phyloP scores from a whole-genome alignment of 2,888 invertebrate species.

The Bombylius major region DNA sequence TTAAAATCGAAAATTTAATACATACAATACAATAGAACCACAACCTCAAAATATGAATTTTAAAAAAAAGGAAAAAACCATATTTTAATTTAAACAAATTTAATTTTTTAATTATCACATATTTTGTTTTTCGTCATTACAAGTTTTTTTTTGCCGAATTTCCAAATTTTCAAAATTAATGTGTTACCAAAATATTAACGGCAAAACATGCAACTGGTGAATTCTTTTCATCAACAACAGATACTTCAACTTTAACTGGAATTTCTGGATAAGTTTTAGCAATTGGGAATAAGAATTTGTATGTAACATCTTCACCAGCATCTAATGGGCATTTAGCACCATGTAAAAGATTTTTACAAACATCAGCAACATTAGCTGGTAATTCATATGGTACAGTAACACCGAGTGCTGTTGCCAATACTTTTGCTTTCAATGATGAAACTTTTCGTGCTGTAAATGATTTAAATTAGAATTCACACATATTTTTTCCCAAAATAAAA shows the following conservation, averaged over 20 bases:
- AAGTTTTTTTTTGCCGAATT: too few relatives aligned
- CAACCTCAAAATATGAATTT: too few relatives aligned
- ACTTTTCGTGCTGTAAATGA: background rate
- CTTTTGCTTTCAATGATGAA: slow-evolving; percentile 18
- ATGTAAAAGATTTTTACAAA: slow-evolving; percentile 24
- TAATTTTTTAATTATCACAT: too few relatives aligned
- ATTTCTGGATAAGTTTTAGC: slow-evolving; percentile 28
- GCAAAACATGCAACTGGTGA: slow-evolving; percentile 25
- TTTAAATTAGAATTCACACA: too few relatives aligned
- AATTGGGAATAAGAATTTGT: slow-evolving; percentile 26
- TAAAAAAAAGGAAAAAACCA: too few relatives aligned
- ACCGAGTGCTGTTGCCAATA: slow-evolving; percentile 26
- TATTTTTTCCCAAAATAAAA: background rate
- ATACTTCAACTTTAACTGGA: slow-evolving; percentile 26
- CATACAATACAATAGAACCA: too few relatives aligned
- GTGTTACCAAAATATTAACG: slow-evolving; percentile 22
- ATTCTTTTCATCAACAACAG: slow-evolving; percentile 20
- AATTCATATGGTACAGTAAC: slow-evolving; percentile 26
- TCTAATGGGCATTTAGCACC: slow-evolving; percentile 29
- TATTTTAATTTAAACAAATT: too few relatives aligned
- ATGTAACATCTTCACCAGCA: slow-evolving; percentile 26
- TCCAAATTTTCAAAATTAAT: too few relatives aligned
- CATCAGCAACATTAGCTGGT: slow-evolving; percentile 24
- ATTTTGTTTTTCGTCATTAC: too few relatives aligned
- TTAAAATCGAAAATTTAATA: too few relatives aligned